These are phyloP conservation scores for Sarotherodon lohbergeri DNA, from an alignment of 2,113 vertebrate species.

Conservation along the genomic window DNA sequence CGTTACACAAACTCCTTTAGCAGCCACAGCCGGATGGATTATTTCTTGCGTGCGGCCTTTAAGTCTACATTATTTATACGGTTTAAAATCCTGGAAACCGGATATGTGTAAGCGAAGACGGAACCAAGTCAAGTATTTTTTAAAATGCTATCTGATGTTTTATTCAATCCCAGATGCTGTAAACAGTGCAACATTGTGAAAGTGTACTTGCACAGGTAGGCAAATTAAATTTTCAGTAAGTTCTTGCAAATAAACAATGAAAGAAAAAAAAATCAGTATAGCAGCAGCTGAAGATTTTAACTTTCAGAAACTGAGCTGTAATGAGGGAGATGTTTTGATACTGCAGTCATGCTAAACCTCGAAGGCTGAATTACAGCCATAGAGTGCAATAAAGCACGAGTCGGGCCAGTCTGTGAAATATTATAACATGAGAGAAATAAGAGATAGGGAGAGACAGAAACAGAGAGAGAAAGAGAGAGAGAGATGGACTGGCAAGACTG, in stretches of 20 bases:
- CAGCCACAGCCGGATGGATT: not conserved
- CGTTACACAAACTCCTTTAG: not conserved
- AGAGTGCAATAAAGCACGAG: not conserved
- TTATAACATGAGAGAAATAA: not conserved
- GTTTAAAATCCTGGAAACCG: not conserved
- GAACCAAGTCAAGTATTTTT: not conserved
- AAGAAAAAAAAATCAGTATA: not conserved
- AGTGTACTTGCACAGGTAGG: not conserved
- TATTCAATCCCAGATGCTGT: not conserved
- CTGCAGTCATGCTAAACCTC: not conserved
- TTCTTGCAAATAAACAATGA: not conserved
- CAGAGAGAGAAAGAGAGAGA: not conserved
- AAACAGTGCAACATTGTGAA: not conserved
- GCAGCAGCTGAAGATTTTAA: not conserved
- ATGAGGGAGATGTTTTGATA: not conserved
- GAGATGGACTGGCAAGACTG: constrained; percentile 19
- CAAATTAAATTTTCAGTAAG: not conserved
- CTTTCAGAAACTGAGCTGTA: not conserved
- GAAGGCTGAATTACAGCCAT: not conserved
- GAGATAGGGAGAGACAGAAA: not conserved
- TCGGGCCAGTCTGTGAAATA: not conserved
- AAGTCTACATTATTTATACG: not conserved
- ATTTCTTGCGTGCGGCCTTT: not conserved
- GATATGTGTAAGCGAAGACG: not conserved
- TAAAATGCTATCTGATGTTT: not conserved